phyloP scores from a whole-genome alignment of 2,113 vertebrate species.

The Callospermophilus lateralis region DNA sequence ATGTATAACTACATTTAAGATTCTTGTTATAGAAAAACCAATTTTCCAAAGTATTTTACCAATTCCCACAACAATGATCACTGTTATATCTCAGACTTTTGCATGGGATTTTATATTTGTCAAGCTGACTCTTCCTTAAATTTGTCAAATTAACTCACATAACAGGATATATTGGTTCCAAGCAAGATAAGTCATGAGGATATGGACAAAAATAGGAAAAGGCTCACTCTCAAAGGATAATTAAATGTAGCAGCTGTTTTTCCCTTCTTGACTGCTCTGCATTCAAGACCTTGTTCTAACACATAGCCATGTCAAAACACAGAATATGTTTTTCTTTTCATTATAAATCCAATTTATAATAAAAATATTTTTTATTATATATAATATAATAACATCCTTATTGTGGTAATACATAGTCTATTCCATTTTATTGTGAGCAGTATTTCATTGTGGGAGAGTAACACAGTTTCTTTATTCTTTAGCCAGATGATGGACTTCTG shows the following conservation, averaged over 20 bases:
- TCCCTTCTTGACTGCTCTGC: background rate
- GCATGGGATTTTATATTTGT: background rate
- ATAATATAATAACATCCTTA: background rate
- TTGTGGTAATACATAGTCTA: background rate
- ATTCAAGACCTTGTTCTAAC: background rate
- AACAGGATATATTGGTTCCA: background rate
- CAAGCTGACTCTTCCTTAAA: background rate
- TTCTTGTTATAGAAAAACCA: background rate
- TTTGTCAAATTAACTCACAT: background rate
- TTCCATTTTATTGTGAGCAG: background rate
- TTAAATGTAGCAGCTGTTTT: background rate
- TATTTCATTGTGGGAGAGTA: background rate
- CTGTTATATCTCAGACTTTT: background rate
- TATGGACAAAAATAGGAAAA: constrained; percentile 14
- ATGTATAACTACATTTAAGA: background rate
- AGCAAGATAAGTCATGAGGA: background rate
- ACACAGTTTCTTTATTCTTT: background rate
- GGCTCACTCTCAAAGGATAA: background rate
- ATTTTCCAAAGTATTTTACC: background rate
- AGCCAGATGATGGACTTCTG: background rate
- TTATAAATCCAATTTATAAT: constrained; percentile 1
- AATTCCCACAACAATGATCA: background rate
- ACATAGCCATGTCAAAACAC: background rate
- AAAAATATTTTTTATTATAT: background rate
- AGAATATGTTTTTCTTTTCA: background rate